Base-by-base conservation (phyloP, 2,888 invertebrate genomes). In the Hoplodrina ambigua region DNA sequence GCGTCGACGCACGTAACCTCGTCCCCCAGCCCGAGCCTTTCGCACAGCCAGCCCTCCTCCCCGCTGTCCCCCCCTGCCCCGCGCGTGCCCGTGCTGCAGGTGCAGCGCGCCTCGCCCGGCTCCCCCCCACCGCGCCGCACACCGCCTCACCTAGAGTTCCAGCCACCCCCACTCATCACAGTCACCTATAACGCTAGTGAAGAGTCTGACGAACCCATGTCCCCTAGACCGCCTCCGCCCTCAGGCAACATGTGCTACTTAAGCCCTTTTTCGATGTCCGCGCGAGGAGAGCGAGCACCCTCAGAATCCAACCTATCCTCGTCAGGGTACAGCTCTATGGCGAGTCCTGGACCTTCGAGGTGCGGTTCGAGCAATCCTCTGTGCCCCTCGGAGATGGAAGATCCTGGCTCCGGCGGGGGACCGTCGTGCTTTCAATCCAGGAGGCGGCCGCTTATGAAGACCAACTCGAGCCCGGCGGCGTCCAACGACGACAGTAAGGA, bases 301-400 rank as follows among this genome's bases (percentile, higher is more conserved):
- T 98, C 98, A 0, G 98, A 98, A 93, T 98, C 98, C 3, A 98
- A 98, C 90, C 94, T 98, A 53, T 98, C 98, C 78, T 98, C 98
- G 11, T 98, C 98, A 0, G 98, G 98, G 11, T 98, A 98, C 90
- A 98, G 98, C 79, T 98, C 98, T 4, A 98, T 98, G 97, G 98
- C 98, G 0, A 98, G 98, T 91, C 98, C 98, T 0, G 98, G 98
- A 0, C 97, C 98, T 6, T 98, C 98, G 0, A 95, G 98, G 75
- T 98, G 98, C 88, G 98, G 98, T 8, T 98, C 98, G 0, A 98
- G 97, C 86, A 98, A 98, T 90, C 98, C 98, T 0, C 90, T 98
- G 4, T 98, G 97, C 88, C 97, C 97, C 2, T 97, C 97, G 15
- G 97, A 98, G 93, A 97, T 97, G 96, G 97, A 98, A 85, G 97